These are phyloP conservation scores for Etheostoma cragini DNA, from an alignment of 2,113 vertebrate genomes.

Conservation along the genomic window DNA sequence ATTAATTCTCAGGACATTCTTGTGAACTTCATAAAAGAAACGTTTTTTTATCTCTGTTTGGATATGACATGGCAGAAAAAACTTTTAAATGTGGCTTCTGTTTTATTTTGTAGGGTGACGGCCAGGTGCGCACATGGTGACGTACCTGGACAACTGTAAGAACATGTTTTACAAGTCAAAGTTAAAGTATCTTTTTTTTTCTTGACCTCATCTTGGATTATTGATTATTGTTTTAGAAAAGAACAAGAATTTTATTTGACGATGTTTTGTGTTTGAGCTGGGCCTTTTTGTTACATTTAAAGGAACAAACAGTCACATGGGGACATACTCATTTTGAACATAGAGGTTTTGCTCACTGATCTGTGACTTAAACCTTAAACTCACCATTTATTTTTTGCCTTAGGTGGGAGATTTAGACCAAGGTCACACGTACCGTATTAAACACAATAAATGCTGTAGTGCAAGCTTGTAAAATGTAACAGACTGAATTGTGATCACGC, in stretches of 20 bases:
- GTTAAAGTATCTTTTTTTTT: not conserved
- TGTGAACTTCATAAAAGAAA: slow-evolving; percentile 1
- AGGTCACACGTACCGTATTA: slow-evolving; percentile 12
- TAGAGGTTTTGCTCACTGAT: slow-evolving; percentile 46
- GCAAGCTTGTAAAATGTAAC: not conserved
- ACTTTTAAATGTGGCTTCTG: not conserved
- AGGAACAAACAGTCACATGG: slow-evolving; percentile 18
- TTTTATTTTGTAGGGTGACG: not conserved
- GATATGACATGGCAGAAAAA: not conserved
- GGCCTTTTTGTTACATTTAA: slow-evolving; percentile 13
- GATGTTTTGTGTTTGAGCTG: not conserved
- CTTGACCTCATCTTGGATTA: not conserved
- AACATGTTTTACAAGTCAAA: not conserved
- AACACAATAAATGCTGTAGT: slow-evolving; percentile 9
- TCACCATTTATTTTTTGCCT: slow-evolving; percentile 53
- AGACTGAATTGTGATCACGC: slow-evolving; percentile 16
- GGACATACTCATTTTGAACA: slow-evolving; percentile 35
- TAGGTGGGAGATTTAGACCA: slow-evolving; percentile 18
- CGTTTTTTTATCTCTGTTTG: slow-evolving; percentile 20
- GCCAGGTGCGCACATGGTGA: not conserved
- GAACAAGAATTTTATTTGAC: not conserved
- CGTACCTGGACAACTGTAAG: not conserved
- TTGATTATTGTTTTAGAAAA: not conserved
- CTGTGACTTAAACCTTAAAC: slow-evolving; percentile 53
- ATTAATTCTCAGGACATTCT: slow-evolving; percentile 38